Base-by-base conservation (phyloP, 2,888 invertebrate species). In the Acanthoscelides obtectus region DNA sequence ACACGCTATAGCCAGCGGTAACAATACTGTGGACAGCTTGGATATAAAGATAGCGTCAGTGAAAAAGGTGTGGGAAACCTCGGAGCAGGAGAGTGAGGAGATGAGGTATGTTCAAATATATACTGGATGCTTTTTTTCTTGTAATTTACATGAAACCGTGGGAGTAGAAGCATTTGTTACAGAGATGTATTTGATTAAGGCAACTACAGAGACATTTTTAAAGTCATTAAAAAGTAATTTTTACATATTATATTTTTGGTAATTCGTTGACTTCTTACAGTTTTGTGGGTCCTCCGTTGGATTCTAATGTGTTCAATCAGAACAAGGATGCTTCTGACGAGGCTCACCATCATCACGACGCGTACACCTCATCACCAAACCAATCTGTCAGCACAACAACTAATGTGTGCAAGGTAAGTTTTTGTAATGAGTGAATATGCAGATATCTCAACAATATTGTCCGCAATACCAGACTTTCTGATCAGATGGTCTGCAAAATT, bases 11-110 rank as follows among this genome's bases (percentile, higher is more conserved):
- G 88, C 88, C 81, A 90, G 90, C 68, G 89, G 92, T 71, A 93
- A 94, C 78, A 91, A 94, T 76, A 94, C 95, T 64, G 96, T 96
- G 64, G 97, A 97, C 85, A 83, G 83, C 20, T 90, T 97, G 77
- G 96, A 96, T 87, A 90, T 95, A 87, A 97, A 97, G 87, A 97
- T 97, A 79, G 96, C 96, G 64, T 95, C 96, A 76, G 97, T 97
- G 67, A 97, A 97, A 86, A 95, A 94, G 75, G 93, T 93, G 20
- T 95, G 94, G 94, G 94, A 95, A 81, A 79, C 80, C 0, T 76
- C 89, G 84, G 75, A 79, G 68, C 80, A 92, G 91, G 91, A 90
- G 64, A 72, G 71, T 20, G 80, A 79, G 66, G 80, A 80, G 22
- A 74, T 64, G 21, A 66, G 66, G 45, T 45, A 45, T 17, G 45